A percentile compares a stretch with the other conserved stretches of the same genome.
These are phyloP conservation scores for Cepphus grylle DNA, from an alignment of 2,113 vertebrate genomes.

Conservation along the genomic window DNA sequence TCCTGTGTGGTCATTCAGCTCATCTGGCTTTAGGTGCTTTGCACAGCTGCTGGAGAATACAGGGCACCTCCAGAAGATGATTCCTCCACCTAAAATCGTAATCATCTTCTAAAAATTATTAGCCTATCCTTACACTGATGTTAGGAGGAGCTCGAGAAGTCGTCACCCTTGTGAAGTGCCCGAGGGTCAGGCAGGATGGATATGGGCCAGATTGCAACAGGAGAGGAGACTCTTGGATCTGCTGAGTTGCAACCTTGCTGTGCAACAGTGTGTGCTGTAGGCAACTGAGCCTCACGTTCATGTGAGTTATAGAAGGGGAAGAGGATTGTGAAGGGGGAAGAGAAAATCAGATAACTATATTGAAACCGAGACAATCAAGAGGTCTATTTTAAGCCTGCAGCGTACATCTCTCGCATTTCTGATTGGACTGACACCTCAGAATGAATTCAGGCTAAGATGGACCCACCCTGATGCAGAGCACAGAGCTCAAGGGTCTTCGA, in stretches of 20 bases:
- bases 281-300: background rate
- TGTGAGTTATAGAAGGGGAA: slow-evolving; percentile 32
- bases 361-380: background rate
- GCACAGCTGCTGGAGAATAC: background rate
- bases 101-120: background rate
- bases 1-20: background rate
- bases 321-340: slow-evolving; percentile 40
- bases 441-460: background rate
- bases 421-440: background rate
- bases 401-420: background rate
- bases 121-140: background rate
- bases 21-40: background rate
- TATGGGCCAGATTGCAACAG: background rate
- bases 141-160: background rate
- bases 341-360: slow-evolving; percentile 19
- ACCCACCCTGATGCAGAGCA: background rate
- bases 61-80: background rate
- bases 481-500: background rate
- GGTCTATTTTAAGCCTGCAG: background rate
- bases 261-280: background rate
- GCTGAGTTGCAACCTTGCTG: background rate
- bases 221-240: background rate
- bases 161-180: background rate
- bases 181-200: background rate
- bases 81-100: background rate